phyloP scores from a whole-genome alignment of 2,113 vertebrate species.

The Anhinga anhinga region DNA sequence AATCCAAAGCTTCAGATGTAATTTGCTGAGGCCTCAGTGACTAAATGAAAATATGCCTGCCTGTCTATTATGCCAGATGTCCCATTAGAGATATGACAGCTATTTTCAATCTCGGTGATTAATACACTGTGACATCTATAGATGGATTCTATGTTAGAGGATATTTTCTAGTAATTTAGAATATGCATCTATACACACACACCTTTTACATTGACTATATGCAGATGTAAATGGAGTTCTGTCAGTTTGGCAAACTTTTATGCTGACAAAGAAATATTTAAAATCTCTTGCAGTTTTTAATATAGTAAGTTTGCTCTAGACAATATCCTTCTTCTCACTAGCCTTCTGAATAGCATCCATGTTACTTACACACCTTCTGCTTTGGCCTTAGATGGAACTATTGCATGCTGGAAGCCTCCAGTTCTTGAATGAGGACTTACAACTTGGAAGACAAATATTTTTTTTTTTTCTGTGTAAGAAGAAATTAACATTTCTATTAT shows the following conservation, averaged over 20 bases:
- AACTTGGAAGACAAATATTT: background rate
- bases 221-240: background rate
- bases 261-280: background rate
- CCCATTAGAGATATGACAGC: background rate
- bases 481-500: background rate
- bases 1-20: background rate
- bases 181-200: background rate
- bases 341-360: background rate
- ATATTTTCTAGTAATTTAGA: background rate
- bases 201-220: background rate
- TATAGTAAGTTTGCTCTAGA: background rate
- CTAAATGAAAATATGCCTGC: background rate
- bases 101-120: constrained; percentile 28
- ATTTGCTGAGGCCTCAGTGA: constrained; percentile 1
- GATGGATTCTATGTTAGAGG: background rate
- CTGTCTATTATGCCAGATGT: constrained; percentile 17
- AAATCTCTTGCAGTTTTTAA: background rate
- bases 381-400: background rate
- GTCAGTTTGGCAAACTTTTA: background rate
- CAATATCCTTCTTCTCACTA: background rate
- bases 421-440: background rate
- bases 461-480: background rate
- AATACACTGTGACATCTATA: constrained; percentile 19
- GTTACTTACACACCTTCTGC: background rate
- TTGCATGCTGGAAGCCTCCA: background rate